phyloP scores from a whole-genome alignment of 2,888 invertebrate genomes.

The Lagria hirta region DNA sequence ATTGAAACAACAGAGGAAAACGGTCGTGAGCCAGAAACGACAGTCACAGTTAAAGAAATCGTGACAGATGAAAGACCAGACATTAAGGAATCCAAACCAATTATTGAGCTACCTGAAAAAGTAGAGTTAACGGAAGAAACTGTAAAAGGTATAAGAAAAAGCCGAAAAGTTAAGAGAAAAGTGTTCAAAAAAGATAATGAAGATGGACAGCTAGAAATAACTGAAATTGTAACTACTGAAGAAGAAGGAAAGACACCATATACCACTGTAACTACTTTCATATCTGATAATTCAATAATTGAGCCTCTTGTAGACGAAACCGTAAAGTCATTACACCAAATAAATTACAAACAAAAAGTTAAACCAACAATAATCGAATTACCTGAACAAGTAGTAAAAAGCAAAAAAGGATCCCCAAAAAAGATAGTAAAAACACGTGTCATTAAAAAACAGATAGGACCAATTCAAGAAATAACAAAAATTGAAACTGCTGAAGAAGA shows the following conservation, averaged over 20 bases:
- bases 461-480: constrained; percentile 53
- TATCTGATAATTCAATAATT: constrained; percentile 21
- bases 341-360: constrained; percentile 19
- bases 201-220: constrained; percentile 37
- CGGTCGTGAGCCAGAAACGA: constrained; percentile 46
- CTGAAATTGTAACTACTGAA: constrained; percentile 33
- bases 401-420: constrained; percentile 50
- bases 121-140: constrained; percentile 31
- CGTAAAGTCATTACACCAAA: constrained; percentile 7
- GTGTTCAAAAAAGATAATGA: constrained; percentile 46
- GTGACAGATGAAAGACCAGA: constrained; percentile 33
- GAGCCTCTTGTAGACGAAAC: constrained; percentile 21
- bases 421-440: constrained; percentile 44
- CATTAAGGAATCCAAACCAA: constrained; percentile 28
- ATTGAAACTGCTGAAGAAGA: constrained; percentile 50
- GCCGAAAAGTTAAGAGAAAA: constrained; percentile 48
- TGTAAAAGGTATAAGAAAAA: constrained; percentile 29
- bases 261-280: constrained; percentile 25
- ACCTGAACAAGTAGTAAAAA: constrained; percentile 42
- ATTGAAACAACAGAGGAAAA: constrained; percentile 57
- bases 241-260: constrained; percentile 28
- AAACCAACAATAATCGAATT: constrained; percentile 36
- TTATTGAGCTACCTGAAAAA: constrained; percentile 36
- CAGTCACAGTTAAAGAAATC: constrained; percentile 41
- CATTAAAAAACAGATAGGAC: constrained; percentile 51